phyloP scores from a whole-genome alignment of 2,113 vertebrate genomes.

The Myocastor coypus region DNA sequence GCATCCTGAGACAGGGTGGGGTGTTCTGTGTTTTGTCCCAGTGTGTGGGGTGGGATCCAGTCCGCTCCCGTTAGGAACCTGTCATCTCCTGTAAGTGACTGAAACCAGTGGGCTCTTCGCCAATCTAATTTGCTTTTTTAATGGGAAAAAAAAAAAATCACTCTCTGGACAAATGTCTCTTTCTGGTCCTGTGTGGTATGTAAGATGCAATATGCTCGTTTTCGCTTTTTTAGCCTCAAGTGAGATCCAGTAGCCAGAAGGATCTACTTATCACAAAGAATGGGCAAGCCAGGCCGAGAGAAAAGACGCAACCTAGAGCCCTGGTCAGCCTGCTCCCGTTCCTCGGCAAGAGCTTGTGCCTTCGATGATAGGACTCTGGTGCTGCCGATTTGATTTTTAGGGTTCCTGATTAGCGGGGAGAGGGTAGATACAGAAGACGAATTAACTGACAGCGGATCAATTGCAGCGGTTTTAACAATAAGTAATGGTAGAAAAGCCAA shows the following conservation, averaged over 20 bases:
- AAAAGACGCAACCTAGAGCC: not conserved
- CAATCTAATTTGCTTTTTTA: slow-evolving; percentile 65
- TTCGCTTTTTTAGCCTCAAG: slow-evolving; percentile 48
- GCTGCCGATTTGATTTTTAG: not conserved
- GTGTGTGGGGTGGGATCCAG: slow-evolving; percentile 78
- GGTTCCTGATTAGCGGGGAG: not conserved
- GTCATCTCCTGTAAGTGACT: slow-evolving; percentile 81
- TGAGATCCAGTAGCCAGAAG: not conserved
- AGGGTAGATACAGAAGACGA: not conserved
- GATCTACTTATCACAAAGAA: not conserved
- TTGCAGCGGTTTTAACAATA: not conserved
- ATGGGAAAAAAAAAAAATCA: not conserved
- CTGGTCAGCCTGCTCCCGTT: not conserved
- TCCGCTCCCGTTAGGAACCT: slow-evolving; percentile 76
- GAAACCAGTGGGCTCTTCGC: slow-evolving; percentile 72
- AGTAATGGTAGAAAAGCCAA: not conserved
- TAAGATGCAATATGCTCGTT: not conserved
- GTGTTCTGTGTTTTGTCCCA: slow-evolving; percentile 71
- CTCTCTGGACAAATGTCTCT: slow-evolving; percentile 59
- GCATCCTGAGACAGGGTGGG: slow-evolving; percentile 66
- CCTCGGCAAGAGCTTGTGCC: not conserved
- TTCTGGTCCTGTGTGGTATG: not conserved
- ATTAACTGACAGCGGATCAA: not conserved
- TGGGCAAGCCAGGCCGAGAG: slow-evolving; percentile 44
- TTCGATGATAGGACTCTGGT: not conserved